These are phyloP conservation scores for Talpa occidentalis DNA, from an alignment of 2,113 vertebrate genomes.

Conservation along the genomic window DNA sequence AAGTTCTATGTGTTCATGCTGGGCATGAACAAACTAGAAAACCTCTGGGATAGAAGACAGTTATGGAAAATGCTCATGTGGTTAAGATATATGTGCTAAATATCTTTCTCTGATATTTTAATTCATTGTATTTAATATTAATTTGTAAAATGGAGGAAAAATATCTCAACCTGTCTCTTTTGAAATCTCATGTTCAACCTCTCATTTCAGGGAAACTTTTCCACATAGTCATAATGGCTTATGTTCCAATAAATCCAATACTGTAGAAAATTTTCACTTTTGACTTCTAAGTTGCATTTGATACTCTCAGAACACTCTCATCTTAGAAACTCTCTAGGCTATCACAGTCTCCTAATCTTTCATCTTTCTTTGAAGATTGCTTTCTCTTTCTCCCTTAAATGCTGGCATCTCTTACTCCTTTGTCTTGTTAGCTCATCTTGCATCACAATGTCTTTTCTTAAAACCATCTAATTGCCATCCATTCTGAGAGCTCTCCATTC, in stretches of 20 bases:
- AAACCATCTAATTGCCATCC: neutral
- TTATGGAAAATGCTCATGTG: neutral
- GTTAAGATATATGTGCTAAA: conserved; percentile 4
- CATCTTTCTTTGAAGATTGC: neutral
- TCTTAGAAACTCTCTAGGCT: neutral
- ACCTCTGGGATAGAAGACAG: neutral
- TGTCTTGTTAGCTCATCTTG: neutral
- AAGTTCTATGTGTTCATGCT: neutral
- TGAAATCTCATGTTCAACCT: neutral
- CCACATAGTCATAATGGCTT: neutral
- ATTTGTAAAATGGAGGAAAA: neutral
- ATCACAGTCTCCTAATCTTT: neutral
- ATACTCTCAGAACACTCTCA: neutral
- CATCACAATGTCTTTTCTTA: neutral
- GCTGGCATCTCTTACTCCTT: neutral
- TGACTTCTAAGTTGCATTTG: neutral
- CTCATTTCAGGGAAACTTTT: conserved; percentile 10
- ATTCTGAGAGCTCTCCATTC: neutral
- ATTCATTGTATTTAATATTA: neutral
- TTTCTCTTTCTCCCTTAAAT: neutral
- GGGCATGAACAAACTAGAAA: neutral
- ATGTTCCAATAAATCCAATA: neutral
- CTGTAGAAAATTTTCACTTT: conserved; percentile 18
- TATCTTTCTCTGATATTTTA: conserved; percentile 25
- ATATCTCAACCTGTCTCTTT: neutral